Percentiles rank a stretch among this genome's conserved stretches.
Conservation (phyloP, 2,888 invertebrate species). For the Nysson spinosus region DNA sequence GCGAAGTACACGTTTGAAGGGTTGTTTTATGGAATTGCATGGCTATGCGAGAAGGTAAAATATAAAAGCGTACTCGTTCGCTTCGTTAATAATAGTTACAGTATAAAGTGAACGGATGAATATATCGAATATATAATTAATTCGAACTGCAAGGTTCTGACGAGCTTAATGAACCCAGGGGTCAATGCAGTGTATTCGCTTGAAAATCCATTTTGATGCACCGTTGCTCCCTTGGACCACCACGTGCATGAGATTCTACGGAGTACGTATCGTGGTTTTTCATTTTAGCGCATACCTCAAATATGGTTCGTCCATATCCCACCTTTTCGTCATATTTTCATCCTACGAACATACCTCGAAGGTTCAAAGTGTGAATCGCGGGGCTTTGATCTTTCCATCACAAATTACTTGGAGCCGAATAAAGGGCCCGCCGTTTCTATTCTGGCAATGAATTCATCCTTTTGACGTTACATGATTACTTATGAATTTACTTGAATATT, state of each 20-base stretch:
- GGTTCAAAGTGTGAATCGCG: constrained; percentile 1
- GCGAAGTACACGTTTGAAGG: no score
- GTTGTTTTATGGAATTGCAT: no score
- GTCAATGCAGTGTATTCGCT: constrained; percentile 46
- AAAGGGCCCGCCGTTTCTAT: not conserved
- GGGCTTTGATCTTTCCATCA: constrained; percentile 29
- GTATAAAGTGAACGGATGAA: constrained; percentile 14
- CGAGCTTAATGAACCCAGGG: constrained; percentile 56
- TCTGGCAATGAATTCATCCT: not conserved
- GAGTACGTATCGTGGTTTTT: constrained; percentile 11
- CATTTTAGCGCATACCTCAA: constrained; percentile 21
- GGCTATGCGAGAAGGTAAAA: constrained; percentile 4
- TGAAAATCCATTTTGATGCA: constrained; percentile 57
- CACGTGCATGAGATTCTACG: constrained; percentile 3
- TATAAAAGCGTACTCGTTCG: constrained; percentile 24
- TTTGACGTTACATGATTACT: no score
- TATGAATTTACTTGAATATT: no score
- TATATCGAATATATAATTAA: constrained; percentile 57
- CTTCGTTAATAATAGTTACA: constrained; percentile 3
- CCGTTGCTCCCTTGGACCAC: constrained; percentile 25
- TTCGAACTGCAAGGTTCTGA: constrained; percentile 36
- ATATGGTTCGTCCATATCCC: constrained; percentile 4
- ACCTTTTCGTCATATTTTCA: constrained; percentile 20
- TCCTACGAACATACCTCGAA: not conserved
- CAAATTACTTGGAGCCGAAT: constrained; percentile 22